Conservation (phyloP, 2,888 invertebrate genomes). For the Tachina fera region DNA sequence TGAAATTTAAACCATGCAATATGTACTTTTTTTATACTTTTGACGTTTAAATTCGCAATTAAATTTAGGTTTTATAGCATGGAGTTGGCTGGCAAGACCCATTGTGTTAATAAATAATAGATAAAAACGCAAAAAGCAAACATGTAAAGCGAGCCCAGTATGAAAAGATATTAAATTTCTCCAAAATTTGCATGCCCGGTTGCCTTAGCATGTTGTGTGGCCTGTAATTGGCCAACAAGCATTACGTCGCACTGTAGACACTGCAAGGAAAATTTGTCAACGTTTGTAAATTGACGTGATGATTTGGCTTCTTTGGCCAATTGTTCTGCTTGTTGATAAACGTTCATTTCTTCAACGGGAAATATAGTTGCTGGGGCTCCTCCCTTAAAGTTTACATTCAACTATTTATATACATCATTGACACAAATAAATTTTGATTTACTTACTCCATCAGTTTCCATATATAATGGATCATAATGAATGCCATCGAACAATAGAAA, state of each 20-base stretch:
- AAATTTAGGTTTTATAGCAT: constrained; percentile 35
- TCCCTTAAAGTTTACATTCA: constrained; percentile 84
- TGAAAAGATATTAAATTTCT: constrained; percentile 86
- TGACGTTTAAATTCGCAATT: neutral
- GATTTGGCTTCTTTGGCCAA: constrained; percentile 94
- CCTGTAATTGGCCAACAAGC: constrained; percentile 91
- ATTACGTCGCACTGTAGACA: constrained; percentile 91
- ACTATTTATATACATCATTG: neutral
- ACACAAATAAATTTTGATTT: neutral
- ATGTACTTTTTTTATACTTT: neutral
- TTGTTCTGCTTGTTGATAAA: constrained; percentile 91
- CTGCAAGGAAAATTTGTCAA: constrained; percentile 92
- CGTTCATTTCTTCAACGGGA: constrained; percentile 87
- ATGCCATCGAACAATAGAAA: constrained; percentile 97
- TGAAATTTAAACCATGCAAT: constrained; percentile 27
- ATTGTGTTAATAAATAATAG: constrained; percentile 75
- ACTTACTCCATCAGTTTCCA: constrained; percentile 91
- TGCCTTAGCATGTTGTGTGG: constrained; percentile 92
- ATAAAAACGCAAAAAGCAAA: constrained; percentile 80
- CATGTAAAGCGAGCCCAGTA: constrained; percentile 75
- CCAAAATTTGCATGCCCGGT: constrained; percentile 93
- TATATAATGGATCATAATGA: constrained; percentile 96
- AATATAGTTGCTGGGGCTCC: constrained; percentile 91
- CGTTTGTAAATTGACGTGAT: constrained; percentile 94
- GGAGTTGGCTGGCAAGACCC: constrained; percentile 66